Percentiles rank a stretch among this genome's conserved stretches.
phyloP scores from a whole-genome alignment of 2,113 vertebrate species.

The Cyphomyrus discorhynchus region DNA sequence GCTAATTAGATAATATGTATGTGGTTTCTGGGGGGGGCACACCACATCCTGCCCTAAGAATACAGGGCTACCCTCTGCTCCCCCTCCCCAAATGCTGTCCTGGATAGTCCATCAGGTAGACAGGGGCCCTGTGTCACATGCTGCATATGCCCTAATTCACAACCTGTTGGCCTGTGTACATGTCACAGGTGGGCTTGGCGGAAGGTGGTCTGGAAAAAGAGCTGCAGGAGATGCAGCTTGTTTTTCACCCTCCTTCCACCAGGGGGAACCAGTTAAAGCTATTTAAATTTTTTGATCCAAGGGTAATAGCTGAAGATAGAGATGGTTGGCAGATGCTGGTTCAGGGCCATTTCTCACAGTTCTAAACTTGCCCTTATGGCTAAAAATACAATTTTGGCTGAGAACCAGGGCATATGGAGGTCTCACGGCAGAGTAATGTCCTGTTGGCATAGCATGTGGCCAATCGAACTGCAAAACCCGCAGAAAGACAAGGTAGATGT shows the following conservation, averaged over 20 bases:
- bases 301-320: not conserved
- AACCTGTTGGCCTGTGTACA: not conserved
- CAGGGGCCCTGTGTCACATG: not conserved
- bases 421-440: not conserved
- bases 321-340: not conserved
- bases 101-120: conserved; percentile 46
- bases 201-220: not conserved
- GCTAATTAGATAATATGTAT: not conserved
- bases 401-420: not conserved
- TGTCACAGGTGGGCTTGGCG: not conserved
- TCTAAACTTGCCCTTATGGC: not conserved
- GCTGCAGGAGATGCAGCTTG: not conserved
- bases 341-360: not conserved
- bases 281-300: not conserved
- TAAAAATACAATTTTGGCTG: not conserved
- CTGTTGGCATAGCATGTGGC: not conserved
- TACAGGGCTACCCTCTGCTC: conserved; percentile 19
- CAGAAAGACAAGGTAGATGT: not conserved
- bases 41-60: conserved; percentile 49
- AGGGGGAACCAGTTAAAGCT: not conserved
- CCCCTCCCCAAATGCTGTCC: conserved; percentile 19
- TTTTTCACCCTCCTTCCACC: not conserved
- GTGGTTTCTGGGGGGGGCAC: not conserved
- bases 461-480: not conserved
- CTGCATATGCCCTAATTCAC: not conserved